Base-by-base conservation (phyloP, 2,888 invertebrate species). In the Chalcosyrphus nemorum region DNA sequence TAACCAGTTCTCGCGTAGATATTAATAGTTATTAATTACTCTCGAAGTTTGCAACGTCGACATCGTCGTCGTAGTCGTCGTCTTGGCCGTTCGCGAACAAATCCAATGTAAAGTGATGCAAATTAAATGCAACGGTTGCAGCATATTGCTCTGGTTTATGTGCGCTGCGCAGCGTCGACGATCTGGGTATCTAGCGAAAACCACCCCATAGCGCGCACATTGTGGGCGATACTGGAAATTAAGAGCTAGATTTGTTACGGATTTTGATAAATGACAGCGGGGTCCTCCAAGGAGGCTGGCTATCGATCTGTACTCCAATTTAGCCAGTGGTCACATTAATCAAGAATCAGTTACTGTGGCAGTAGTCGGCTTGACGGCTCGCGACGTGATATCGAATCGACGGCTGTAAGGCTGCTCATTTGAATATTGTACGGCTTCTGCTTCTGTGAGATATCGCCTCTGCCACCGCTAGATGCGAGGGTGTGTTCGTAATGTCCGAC, bases 1-100 rank as follows among this genome's bases (percentile, higher is more conserved):
- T 85, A 85, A 81, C 81, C 85, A 85, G 81, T 81, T 81, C 76
- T 50, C 81, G 81, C 41, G 47, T 76, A 65, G 66, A 72, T 72
- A 82, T 82, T 82, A 82, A 82, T 61, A 81, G 85, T 81, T 85
- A 81, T 85, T 85, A 85, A 85, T 85, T 85, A 81, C 81, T 76
- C 76, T 70, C 27, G 80, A 80, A 75, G 84, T 70, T 80, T 74
- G 84, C 84, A 80, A 84, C 74, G 82, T 80, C 74, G 61, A 56
- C 24, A 56, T 17, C 7, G 43, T 17, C 68, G 61, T 63, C 27
- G 65, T 35, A 41, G 54, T 15, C 19, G 61, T 47, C 27, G 66
- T 32, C 24, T 32, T 27, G 38, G n/a, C n/a, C n/a, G 50, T 47
- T 24, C 4, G 76, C 66, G 11, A 29, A 41, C 68, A 82, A 78